Percentiles rank a stretch among this genome's conserved stretches.
These are phyloP conservation scores for Gorsachius goisagi DNA, from an alignment of 2,113 vertebrate genomes.

Conservation along the genomic window DNA sequence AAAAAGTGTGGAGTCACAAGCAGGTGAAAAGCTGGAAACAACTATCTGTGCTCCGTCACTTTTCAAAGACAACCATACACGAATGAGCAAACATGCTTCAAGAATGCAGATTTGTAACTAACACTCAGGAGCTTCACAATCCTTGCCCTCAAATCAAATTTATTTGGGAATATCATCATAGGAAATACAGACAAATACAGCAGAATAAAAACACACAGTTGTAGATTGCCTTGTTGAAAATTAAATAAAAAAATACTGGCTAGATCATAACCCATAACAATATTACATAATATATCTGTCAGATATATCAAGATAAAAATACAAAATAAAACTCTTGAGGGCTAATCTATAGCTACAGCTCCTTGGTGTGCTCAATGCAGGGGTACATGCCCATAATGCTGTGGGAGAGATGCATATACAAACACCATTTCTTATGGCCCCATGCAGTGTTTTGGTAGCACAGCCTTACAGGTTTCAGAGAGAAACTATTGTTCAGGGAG, in stretches of 20 bases:
- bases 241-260: constrained; percentile 64
- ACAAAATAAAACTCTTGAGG: constrained; percentile 41
- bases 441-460: constrained; percentile 34
- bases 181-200: constrained; percentile 72
- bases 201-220: constrained; percentile 67
- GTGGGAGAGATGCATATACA: constrained; percentile 28
- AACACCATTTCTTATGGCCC: constrained; percentile 11
- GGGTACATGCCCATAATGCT: constrained; percentile 36
- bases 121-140: constrained; percentile 44
- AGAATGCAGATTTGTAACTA: constrained; percentile 26
- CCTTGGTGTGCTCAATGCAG: constrained; percentile 16
- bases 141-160: constrained; percentile 70
- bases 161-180: constrained; percentile 74
- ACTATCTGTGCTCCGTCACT: neutral
- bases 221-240: constrained; percentile 53
- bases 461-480: neutral
- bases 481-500: neutral
- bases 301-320: constrained; percentile 47
- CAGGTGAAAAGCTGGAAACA: neutral
- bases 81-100: neutral
- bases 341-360: constrained; percentile 8
- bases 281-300: constrained; percentile 46
- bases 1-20: neutral
- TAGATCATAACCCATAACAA: constrained; percentile 60
- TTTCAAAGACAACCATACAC: neutral